Base-by-base conservation (phyloP, 2,113 vertebrate genomes). In the Phyllostomus discolor region DNA sequence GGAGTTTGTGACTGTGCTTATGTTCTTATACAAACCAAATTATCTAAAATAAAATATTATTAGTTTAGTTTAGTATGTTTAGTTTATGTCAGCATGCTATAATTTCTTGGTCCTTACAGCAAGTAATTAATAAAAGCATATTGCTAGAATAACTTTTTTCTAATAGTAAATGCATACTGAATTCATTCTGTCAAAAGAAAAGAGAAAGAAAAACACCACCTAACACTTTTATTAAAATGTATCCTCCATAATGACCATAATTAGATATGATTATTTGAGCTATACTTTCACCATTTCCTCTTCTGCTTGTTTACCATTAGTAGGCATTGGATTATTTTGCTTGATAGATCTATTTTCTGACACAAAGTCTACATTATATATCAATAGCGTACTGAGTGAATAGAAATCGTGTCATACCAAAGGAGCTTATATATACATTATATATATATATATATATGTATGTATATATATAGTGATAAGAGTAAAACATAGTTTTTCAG, bases 271-370 rank as follows among this genome's bases (percentile, higher is more conserved):
- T 79, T 87, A 80, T 5, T 31, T 90, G 83, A 62, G 92, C 67
- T 72, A 24, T 72, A 54, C 4, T 54, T 91, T 88, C 46, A 94
- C 33, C 48, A 28, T 86, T 92, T 97, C 38, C n/a, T 91, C 46
- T 97, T 97, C 67, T 91, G 43, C 2, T 54, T 28, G 11, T 96
- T 97, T 52, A 67, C 46, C 76, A 22, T 92, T 96, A 97, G 24
- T 57, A 41, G 33, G 46, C 75, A 85, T 62, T 67, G 26, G 2
- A 1, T 79, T 76, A 75, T 96, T 96, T 94, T 52, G 24, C 92
- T 82, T 46, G 12, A 94, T 35, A 95, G n/a, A 84, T 3, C 4
- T 92, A 38, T 95, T 89, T 96, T 86, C 88, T 76, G 88, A 82
- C 9, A 80, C 66, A 90, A 2, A 95, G 75, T 59, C 2, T n/a